phyloP scores from a whole-genome alignment of 30 jellyfish, hydroid and myxozoan genomes.

The Nemopilema nomurai region DNA sequence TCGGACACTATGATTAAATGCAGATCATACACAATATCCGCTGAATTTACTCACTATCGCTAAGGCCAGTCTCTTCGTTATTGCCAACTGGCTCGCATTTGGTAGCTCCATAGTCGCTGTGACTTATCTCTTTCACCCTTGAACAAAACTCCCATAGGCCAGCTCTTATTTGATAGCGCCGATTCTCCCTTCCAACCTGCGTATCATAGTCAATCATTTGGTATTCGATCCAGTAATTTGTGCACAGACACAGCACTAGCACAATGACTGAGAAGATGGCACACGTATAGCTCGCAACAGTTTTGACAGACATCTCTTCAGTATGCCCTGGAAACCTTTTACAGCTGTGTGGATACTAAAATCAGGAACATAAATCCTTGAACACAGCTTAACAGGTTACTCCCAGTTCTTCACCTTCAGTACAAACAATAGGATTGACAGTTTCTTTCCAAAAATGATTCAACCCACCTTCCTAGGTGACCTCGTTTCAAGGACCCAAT shows the following conservation, averaged over 20 bases:
- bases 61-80: slow-evolving; percentile 9
- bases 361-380: background rate
- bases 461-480: slow-evolving; percentile 55
- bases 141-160: slow-evolving; percentile 68
- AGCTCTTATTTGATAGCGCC: slow-evolving; percentile 30
- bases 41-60: background rate
- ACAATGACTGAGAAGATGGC: slow-evolving; percentile 80
- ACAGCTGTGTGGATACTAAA: background rate
- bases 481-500: slow-evolving; percentile 26
- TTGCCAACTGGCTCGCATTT: slow-evolving; percentile 37
- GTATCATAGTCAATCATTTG: slow-evolving; percentile 30
- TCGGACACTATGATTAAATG: too few relatives aligned
- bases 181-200: slow-evolving; percentile 13
- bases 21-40: too few relatives aligned
- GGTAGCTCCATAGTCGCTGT: slow-evolving; percentile 48
- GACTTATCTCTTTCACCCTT: slow-evolving; percentile 34
- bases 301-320: slow-evolving; percentile 72
- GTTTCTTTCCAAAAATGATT: slow-evolving; percentile 10
- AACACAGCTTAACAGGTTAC: background rate
- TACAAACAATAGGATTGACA: background rate
- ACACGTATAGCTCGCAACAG: slow-evolving; percentile 82
- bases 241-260: slow-evolving; percentile 74
- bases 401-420: slow-evolving; percentile 44
- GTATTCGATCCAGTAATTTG: slow-evolving; percentile 92
- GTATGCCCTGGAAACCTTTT: background rate